phyloP scores from a whole-genome alignment of 2,888 invertebrate species.

The Xestia xanthographa region DNA sequence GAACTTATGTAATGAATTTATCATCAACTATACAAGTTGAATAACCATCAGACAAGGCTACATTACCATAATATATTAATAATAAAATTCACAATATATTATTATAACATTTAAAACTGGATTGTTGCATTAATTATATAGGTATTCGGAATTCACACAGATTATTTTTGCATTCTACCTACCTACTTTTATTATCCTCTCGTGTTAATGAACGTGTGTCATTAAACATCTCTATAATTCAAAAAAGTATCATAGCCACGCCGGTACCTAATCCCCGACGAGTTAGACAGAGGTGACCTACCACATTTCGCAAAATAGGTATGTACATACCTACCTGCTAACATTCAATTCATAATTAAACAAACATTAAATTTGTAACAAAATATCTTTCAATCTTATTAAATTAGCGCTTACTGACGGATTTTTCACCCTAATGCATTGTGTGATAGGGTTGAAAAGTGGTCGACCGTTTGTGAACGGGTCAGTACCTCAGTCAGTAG shows the following conservation, averaged over 20 bases:
- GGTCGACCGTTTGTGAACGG: background rate
- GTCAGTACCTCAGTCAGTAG: background rate
- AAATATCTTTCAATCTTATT: too few species aligned
- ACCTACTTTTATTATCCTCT: background rate
- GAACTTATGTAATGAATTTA: background rate
- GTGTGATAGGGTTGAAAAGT: background rate
- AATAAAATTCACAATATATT: background rate
- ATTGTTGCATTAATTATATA: background rate
- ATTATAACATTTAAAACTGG: background rate
- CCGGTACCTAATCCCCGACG: background rate
- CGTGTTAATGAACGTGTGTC: slow-evolving; percentile 16
- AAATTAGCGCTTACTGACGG: background rate
- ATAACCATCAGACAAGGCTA: background rate
- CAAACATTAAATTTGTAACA: too few species aligned
- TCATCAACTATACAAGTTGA: background rate
- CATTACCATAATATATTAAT: background rate
- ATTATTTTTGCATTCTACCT: background rate
- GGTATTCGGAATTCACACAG: background rate
- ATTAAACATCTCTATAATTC: background rate
- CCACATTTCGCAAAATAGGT: background rate
- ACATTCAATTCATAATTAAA: too few species aligned
- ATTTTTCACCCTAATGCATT: background rate
- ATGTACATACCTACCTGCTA: too few species aligned
- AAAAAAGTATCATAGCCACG: background rate
- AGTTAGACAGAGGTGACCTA: background rate